Evolutionary conservation across 2,797 vertebrate genomes (phyloP).

Genomic region (Scarus forsteni): DNA sequence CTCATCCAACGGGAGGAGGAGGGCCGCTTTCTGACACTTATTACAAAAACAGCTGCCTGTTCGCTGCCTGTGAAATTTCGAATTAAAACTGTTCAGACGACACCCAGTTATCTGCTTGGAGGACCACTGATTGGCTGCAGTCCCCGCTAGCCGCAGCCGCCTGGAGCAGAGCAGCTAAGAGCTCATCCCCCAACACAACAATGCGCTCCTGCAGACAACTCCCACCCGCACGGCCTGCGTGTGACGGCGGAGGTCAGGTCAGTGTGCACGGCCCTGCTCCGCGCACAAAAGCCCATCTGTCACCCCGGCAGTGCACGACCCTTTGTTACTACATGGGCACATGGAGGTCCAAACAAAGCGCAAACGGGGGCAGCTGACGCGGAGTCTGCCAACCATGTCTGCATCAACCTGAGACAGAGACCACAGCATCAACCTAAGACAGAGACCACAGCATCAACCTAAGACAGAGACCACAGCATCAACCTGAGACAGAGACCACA

Average conservation of each 20-base stretch:
- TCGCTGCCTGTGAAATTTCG: conserved; percentile 37
- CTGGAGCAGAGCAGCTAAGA: conserved; percentile 57
- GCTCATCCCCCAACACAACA: conserved; percentile 84
- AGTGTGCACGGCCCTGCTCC: conserved; percentile 56
- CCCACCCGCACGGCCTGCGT: conserved; percentile 79
- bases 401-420: conserved; percentile 7
- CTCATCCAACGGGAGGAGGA: conserved; percentile 79
- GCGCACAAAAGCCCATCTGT: conserved; percentile 82
- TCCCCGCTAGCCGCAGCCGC: conserved; percentile 69
- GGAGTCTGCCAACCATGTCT: neutral
- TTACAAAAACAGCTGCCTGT: conserved; percentile 36
- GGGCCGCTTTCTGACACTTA: conserved; percentile 43
- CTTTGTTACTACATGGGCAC: conserved; percentile 23
- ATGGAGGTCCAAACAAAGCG: conserved; percentile 54
- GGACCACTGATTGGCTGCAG: conserved; percentile 61
- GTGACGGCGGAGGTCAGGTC: conserved; percentile 79
- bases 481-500: too few species aligned
- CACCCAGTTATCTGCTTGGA: conserved; percentile 50
- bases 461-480: too few species aligned
- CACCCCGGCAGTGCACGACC: conserved; percentile 57
- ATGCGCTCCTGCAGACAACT: conserved; percentile 81
- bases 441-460: too few species aligned
- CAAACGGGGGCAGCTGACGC: neutral
- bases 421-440: too few species aligned
- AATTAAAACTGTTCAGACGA: conserved; percentile 8